Base-by-base conservation (phyloP, 2,888 invertebrate genomes). In the Leptogaster cylindrica region DNA sequence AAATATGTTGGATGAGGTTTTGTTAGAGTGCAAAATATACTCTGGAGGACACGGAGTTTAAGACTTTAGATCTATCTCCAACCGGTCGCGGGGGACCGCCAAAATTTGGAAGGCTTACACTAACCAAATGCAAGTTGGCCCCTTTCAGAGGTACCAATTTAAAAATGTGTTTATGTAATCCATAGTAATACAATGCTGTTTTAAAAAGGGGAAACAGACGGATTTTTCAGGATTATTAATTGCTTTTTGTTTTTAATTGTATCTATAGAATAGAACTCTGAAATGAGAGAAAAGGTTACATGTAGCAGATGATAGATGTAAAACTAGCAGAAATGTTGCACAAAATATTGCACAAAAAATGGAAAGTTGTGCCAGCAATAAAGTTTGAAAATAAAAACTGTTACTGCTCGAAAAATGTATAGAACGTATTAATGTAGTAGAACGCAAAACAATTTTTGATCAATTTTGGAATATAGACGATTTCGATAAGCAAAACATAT, bases 1-100 rank as follows among this genome's bases (percentile, higher is more conserved):
- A 50, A 50, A 50, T 50, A 25, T n/a, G n/a, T n/a, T n/a, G n/a
- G 50, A 50, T 50, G 50, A 50, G 20, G 50, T 50, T 50, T 50
- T 50, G 10, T 3, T 50, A 23, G 20, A 25, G 20, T 50, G 25
- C 25, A 50, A 25, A 50, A 50, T 25, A 18, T 27, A 50, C 50
- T 23, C 20, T 46, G 20, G 46, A 46, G 46, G 16, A 46, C 25
- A 23, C 25, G 50, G 5, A 50, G 12, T 50, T 50, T 50, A 50
- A 50, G 27, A 50, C 50, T 50, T 3, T 23, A n/a, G n/a, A 50
- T 50, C 25, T 50, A 18, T 46, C 46, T 18, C 46, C 18, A 18
- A 46, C 46, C 16, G n/a, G 16, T 46, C 46, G 46, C 14, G 16
- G 16, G n/a, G 18, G 20, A 46, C 20, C 4, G 46, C 46, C 46